Conservation (phyloP, 2,888 invertebrate genomes). For the Rotaria socialis region DNA sequence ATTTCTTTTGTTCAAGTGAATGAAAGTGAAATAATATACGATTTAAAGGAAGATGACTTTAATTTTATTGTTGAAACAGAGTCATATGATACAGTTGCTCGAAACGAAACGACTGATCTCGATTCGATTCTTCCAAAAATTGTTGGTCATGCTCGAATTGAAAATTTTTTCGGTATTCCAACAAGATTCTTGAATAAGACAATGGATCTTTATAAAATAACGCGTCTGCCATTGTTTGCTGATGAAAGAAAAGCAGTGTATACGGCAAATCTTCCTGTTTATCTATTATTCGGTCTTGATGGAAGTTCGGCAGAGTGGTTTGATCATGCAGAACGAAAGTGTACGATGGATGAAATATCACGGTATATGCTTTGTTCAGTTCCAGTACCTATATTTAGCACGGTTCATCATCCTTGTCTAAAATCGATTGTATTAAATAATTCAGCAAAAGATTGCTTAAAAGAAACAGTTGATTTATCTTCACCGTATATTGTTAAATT, state of each 20-base stretch:
- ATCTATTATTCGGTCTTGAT: neutral
- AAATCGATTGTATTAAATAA: neutral
- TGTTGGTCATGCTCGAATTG: neutral
- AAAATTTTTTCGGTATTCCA: neutral
- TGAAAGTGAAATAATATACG: neutral
- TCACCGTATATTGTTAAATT: neutral
- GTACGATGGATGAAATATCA: neutral
- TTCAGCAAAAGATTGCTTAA: neutral
- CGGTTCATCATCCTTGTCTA: neutral
- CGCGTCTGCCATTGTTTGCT: neutral
- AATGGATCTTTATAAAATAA: neutral
- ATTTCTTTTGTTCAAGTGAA: neutral
- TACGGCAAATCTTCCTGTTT: neutral
- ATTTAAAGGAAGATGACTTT: neutral
- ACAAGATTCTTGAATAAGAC: neutral
- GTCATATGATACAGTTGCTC: neutral
- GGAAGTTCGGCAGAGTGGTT: neutral
- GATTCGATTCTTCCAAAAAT: neutral
- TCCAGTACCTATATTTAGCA: neutral
- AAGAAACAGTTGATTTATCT: constrained; percentile 17
- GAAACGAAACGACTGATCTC: neutral
- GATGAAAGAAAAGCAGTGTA: neutral
- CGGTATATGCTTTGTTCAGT: neutral
- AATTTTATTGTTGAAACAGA: neutral
- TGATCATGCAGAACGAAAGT: neutral